phyloP scores from a whole-genome alignment of 1,140 invertebrate species.

The Agrypnia vestita region DNA sequence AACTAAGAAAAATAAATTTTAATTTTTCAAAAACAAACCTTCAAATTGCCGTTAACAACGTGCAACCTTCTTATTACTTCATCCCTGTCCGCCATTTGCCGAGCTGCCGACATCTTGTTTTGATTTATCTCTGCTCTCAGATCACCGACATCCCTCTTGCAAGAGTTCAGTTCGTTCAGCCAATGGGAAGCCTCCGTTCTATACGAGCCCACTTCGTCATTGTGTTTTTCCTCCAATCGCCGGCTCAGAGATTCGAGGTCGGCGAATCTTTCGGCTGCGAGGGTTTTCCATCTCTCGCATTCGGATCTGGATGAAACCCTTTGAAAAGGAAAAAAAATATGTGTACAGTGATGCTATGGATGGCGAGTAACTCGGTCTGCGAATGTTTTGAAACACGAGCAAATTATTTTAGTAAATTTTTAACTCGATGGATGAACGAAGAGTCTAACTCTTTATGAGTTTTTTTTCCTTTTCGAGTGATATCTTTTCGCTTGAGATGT shows the following conservation, averaged over 20 bases:
- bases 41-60: constrained; percentile 66
- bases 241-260: constrained; percentile 70
- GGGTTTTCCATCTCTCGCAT: constrained; percentile 68
- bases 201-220: constrained; percentile 69
- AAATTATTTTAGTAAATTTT: too few relatives aligned
- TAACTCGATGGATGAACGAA: too few relatives aligned
- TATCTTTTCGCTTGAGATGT: too few relatives aligned
- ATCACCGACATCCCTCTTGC: constrained; percentile 66
- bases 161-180: constrained; percentile 66
- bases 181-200: constrained; percentile 70
- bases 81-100: constrained; percentile 68
- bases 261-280: constrained; percentile 67
- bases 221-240: constrained; percentile 68
- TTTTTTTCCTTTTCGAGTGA: too few relatives aligned
- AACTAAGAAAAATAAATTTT: too few relatives aligned
- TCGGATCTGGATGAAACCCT: constrained; percentile 62
- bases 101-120: constrained; percentile 65
- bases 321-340: constrained; percentile 22
- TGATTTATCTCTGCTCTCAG: constrained; percentile 66
- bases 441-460: too few relatives aligned
- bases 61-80: constrained; percentile 68
- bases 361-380: too few relatives aligned
- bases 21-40: constrained; percentile 61
- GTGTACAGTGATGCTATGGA: too few relatives aligned
- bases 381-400: too few relatives aligned